Base-by-base conservation (phyloP, 2,888 invertebrate species). In the Synergus itoensis region DNA sequence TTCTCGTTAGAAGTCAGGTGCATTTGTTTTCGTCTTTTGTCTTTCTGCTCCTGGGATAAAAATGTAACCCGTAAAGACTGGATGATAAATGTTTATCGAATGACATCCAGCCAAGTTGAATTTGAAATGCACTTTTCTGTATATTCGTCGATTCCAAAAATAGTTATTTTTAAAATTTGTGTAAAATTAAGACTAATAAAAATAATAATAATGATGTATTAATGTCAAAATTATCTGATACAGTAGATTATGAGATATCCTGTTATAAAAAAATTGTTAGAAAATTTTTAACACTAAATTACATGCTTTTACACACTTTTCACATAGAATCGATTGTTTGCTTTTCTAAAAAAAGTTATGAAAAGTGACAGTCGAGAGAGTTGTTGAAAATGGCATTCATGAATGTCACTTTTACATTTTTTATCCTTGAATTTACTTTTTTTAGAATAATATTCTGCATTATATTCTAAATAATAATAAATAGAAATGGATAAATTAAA, bases 1-100 rank as follows among this genome's bases (percentile, higher is more conserved):
- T 53, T 45, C 36, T 73, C 53, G 48, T 53, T 36, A n/a, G 53
- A 40, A 73, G 53, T n/a, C 36, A 48, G 28, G 48, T 16, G 73
- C 53, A 73, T 73, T 53, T 73, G 48, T 73, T 73, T 73, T 73
- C 73, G 48, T 48, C 48, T 21, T 40, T 36, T 73, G 53, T 73
- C 53, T 36, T 48, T 11, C 36, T n/a, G n/a, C 16, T 9, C 12
- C 53, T 73, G n/a, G 21, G 8, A 48, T 53, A 73, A 53, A 73
- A 53, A 36, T 53, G 69, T 43, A 16, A 73, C 16, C 3, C 48
- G 16, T 21, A 4, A 69, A 69, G 45, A 45, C 67, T 9, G 28
- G 4, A 16, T 69, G 45, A 69, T 73, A 73, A 48, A 73, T 73
- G 36, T 73, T 36, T 73, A n/a, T 73, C 4, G 53, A 73, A 73